Percentiles rank a stretch among this genome's conserved stretches.
Conservation (phyloP, 2,888 invertebrate genomes). For the Choristoneura rosaceana region DNA sequence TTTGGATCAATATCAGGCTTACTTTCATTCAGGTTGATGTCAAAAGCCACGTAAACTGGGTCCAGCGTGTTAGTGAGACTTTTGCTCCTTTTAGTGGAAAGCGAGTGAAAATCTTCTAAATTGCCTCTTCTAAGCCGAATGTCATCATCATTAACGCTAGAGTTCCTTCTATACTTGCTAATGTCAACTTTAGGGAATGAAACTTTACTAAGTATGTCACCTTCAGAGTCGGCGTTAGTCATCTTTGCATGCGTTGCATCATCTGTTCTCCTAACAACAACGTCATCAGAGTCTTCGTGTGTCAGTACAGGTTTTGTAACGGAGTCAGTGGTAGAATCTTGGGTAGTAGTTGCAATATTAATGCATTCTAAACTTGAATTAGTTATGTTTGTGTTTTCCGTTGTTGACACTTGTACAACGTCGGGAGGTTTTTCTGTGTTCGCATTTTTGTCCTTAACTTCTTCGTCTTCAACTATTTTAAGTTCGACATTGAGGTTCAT, state of each 20-base stretch:
- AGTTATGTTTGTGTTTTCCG: conserved; percentile 48
- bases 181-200: conserved; percentile 77
- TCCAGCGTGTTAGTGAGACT: conserved; percentile 73
- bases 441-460: conserved; percentile 51
- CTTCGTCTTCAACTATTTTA: conserved; percentile 81
- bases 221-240: conserved; percentile 59
- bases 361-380: neutral
- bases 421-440: conserved; percentile 42
- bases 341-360: conserved; percentile 41
- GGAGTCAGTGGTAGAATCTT: conserved; percentile 28
- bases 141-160: conserved; percentile 79
- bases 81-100: conserved; percentile 76
- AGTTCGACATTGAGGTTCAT: conserved; percentile 74
- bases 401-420: conserved; percentile 35
- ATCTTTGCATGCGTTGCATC: conserved; percentile 21
- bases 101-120: conserved; percentile 74
- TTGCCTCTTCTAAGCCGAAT: conserved; percentile 75
- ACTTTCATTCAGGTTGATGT: conserved; percentile 74
- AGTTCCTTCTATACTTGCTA: conserved; percentile 74
- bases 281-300: conserved; percentile 34
- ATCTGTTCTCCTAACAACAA: conserved; percentile 25
- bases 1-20: conserved; percentile 62
- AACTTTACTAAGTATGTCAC: conserved; percentile 63
- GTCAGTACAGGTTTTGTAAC: conserved; percentile 2
- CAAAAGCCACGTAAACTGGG: conserved; percentile 66